phyloP scores from a whole-genome alignment of 2,888 invertebrate species.

The Machimus atricapillus region DNA sequence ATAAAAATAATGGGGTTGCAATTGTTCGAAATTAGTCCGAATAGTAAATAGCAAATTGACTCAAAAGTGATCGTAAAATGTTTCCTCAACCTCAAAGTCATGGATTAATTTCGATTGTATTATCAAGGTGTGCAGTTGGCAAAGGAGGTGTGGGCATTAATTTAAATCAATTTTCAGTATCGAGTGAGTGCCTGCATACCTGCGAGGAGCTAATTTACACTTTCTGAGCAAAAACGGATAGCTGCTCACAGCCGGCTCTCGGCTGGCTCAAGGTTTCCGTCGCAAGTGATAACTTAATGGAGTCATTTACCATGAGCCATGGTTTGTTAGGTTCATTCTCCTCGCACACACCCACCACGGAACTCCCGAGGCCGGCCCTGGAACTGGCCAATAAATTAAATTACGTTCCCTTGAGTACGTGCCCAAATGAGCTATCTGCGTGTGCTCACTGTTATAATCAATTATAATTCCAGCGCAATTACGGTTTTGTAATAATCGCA shows the following conservation, averaged over 20 bases:
- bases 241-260: not conserved
- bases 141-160: not conserved
- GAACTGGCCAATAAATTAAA: conserved; percentile 4
- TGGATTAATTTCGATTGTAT: not conserved
- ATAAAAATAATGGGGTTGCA: not conserved
- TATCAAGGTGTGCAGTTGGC: not conserved
- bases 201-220: not conserved
- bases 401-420: not conserved
- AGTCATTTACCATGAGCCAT: not conserved
- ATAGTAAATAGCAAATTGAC: not conserved
- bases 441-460: conserved; percentile 38
- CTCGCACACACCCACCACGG: not conserved
- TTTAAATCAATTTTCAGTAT: not conserved
- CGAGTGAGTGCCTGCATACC: not conserved
- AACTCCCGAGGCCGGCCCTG: not conserved
- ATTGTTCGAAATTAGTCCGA: not conserved
- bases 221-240: not conserved
- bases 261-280: not conserved
- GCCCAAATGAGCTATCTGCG: not conserved
- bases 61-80: not conserved
- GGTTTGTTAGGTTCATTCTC: conserved; percentile 13
- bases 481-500: conserved; percentile 46
- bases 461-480: conserved; percentile 46
- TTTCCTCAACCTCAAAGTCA: not conserved
- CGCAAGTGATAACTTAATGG: not conserved